Evolutionary conservation across 1,140 invertebrate genomes (phyloP).

Genomic region (Eumeta japonica): DNA sequence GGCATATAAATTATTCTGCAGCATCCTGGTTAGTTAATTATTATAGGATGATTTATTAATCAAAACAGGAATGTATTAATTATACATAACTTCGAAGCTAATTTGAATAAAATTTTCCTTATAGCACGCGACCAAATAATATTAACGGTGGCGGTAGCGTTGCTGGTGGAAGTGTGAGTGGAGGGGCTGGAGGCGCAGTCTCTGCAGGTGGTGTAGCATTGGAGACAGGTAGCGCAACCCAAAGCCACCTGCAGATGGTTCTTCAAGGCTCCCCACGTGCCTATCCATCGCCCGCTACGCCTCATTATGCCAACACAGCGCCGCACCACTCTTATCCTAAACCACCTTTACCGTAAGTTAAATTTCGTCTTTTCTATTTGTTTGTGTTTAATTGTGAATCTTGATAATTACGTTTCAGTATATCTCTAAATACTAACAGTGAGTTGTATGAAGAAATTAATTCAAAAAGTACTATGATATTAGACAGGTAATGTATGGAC

Average conservation of each 20-base stretch:
- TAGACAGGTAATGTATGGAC: no score
- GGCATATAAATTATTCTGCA: no score
- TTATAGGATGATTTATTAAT: no score
- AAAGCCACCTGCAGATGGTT: constrained; percentile 49
- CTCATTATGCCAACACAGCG: constrained; percentile 26
- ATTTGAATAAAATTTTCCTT: background rate
- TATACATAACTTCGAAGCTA: no score
- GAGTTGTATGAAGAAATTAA: no score
- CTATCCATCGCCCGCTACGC: constrained; percentile 21
- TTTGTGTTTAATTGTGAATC: background rate
- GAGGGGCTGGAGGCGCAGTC: constrained; percentile 7
- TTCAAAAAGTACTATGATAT: no score
- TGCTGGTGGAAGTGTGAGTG: constrained; percentile 12
- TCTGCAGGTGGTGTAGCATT: constrained; percentile 6
- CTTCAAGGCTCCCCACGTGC: constrained; percentile 34
- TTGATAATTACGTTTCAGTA: no score
- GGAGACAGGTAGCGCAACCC: constrained; percentile 6
- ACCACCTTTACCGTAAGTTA: background rate
- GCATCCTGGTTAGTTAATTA: no score
- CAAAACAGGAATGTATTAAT: no score
- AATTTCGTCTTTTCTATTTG: background rate
- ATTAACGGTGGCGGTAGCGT: constrained; percentile 29
- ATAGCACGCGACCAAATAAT: constrained; percentile 23
- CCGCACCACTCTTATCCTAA: constrained; percentile 27
- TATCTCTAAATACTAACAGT: background rate